These are phyloP conservation scores for Eucidaris tribuloides DNA, from an alignment of 35 echinoderm and acorn worm genomes.

Conservation along the genomic window DNA sequence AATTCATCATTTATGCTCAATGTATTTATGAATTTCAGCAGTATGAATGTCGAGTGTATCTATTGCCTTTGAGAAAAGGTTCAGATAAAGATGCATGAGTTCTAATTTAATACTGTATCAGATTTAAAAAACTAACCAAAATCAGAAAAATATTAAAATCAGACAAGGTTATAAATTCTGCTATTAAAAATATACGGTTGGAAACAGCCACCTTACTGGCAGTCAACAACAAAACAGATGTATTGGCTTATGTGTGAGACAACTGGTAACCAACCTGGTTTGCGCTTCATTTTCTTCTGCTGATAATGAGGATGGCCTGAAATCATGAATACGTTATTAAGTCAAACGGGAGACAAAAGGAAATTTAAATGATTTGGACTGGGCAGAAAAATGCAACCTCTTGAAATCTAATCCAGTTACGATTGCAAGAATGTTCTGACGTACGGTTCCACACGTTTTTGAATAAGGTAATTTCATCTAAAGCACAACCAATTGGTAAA, in stretches of 20 bases:
- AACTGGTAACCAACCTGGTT: slow-evolving; percentile 66
- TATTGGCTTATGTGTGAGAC: slow-evolving; percentile 65
- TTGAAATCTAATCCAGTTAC: slow-evolving; percentile 50
- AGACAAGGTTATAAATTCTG: slow-evolving; percentile 61
- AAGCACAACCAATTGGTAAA: slow-evolving; percentile 54
- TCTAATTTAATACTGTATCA: not conserved
- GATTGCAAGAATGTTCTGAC: slow-evolving; percentile 59
- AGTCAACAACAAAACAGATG: slow-evolving; percentile 53
- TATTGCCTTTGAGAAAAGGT: slow-evolving; percentile 67
- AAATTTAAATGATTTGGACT: slow-evolving; percentile 24
- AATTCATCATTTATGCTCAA: slow-evolving; percentile 75
- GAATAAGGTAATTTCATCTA: slow-evolving; percentile 45
- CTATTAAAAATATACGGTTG: slow-evolving; percentile 70
- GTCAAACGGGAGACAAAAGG: slow-evolving; percentile 35
- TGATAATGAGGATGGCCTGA: slow-evolving; percentile 63
- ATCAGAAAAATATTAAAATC: not conserved
- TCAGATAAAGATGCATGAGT: not conserved
- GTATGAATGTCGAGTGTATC: slow-evolving; percentile 53
- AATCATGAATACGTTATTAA: slow-evolving; percentile 25
- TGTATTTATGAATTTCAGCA: slow-evolving; percentile 52
- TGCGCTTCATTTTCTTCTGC: slow-evolving; percentile 57
- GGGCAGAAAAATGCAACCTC: slow-evolving; percentile 49
- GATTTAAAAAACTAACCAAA: not conserved
- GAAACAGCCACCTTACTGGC: slow-evolving; percentile 73
- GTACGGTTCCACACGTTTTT: slow-evolving; percentile 53